phyloP scores from a whole-genome alignment of 2,797 vertebrate genomes.

The Sebastes elongatus region DNA sequence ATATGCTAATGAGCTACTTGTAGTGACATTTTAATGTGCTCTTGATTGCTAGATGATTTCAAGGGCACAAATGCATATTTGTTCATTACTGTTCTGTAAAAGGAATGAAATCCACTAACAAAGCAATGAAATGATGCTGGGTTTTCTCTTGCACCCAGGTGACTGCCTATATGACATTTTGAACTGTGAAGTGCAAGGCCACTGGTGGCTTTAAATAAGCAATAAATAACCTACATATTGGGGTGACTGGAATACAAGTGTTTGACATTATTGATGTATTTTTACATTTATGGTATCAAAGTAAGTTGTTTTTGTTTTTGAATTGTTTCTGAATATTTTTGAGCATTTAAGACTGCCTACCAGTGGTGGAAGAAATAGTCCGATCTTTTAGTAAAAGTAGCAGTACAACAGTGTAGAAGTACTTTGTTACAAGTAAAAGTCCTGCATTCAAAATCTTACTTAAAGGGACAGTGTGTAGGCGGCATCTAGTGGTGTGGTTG shows the following conservation, averaged over 20 bases:
- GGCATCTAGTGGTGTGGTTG: no score
- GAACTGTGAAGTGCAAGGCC: conserved; percentile 73
- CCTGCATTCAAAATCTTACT: background rate
- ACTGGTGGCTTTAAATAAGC: conserved; percentile 78
- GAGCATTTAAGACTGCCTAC: background rate
- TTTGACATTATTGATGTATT: conserved; percentile 14
- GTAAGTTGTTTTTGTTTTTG: no score
- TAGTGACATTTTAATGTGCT: conserved; percentile 63
- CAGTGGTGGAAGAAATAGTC: background rate
- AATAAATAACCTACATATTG: conserved; percentile 72
- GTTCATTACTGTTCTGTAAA: conserved; percentile 40
- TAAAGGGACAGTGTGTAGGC: no score
- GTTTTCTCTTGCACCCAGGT: conserved; percentile 37
- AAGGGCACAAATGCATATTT: conserved; percentile 29
- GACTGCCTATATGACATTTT: conserved; percentile 60
- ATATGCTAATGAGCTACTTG: conserved; percentile 41
- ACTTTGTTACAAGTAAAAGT: background rate
- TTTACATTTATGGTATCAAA: background rate
- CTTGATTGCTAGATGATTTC: conserved; percentile 37
- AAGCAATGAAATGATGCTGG: conserved; percentile 44
- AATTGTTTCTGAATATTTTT: no score
- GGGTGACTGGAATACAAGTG: conserved; percentile 29
- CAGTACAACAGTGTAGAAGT: background rate
- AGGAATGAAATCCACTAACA: conserved; percentile 45
- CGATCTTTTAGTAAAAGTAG: background rate